A percentile compares a stretch with the other conserved stretches of the same genome.
Conservation (phyloP, 1,140 invertebrate species). For the Drosophila dunni region DNA sequence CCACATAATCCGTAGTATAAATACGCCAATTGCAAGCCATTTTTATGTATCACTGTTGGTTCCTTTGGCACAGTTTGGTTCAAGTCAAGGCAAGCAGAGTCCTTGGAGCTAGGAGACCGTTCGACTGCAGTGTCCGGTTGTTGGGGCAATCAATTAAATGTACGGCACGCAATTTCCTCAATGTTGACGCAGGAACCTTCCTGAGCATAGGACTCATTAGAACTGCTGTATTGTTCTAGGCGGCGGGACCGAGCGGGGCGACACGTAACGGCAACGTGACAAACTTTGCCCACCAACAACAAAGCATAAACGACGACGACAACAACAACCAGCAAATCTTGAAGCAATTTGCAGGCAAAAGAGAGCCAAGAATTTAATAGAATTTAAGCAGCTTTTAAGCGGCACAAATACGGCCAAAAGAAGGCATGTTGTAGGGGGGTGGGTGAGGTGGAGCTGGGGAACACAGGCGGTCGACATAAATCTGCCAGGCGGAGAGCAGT, state of each 20-base stretch:
- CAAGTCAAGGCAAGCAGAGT: not conserved
- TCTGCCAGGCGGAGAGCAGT: constrained; percentile 65
- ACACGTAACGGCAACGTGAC: constrained; percentile 71
- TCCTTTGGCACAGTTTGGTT: not conserved
- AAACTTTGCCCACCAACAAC: constrained; percentile 53
- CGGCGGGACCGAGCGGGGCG: not conserved
- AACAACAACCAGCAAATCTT: constrained; percentile 20
- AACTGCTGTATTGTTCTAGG: constrained; percentile 3
- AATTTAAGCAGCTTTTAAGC: constrained; percentile 76
- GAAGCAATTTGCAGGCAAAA: constrained; percentile 43
- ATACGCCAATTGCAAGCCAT: constrained; percentile 36
- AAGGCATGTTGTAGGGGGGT: not conserved
- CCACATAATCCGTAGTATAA: constrained; percentile 32
- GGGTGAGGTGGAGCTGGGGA: too few relatives aligned
- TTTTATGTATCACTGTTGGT: constrained; percentile 27
- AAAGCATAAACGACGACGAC: constrained; percentile 4
- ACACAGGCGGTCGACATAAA: constrained; percentile 57
- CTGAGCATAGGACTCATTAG: constrained; percentile 50
- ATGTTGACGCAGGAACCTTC: constrained; percentile 38
- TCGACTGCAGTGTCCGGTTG: constrained; percentile 41
- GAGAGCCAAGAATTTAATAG: constrained; percentile 64
- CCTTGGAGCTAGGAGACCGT: not conserved
- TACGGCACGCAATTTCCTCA: constrained; percentile 56
- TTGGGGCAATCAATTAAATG: constrained; percentile 50
- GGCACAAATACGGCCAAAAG: not conserved